Base-by-base conservation (phyloP, 2,113 vertebrate genomes). In the Nothoprocta perdicaria region DNA sequence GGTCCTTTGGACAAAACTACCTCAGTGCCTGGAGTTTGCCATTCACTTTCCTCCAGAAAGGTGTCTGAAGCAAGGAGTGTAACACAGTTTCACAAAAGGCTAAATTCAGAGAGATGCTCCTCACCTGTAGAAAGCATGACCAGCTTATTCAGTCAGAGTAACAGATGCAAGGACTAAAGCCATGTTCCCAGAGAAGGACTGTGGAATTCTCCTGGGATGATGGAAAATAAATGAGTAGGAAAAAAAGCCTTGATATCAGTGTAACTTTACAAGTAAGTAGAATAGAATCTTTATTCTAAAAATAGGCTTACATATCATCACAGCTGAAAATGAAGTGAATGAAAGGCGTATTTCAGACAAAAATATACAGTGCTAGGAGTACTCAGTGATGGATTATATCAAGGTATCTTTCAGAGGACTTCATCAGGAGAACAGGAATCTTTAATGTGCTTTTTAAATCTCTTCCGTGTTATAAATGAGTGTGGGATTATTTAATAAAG, bases 251-350 rank as follows among this genome's bases (percentile, higher is more conserved):
- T 61, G 27, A 45, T 66, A 74, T 29, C 57, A 62, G 13, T 57
- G 31, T 7, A 62, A 15, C 15, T 72, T 35, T 79, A 27, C 7
- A 22, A 76, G 60, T 41, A 22, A 76, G 60, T 41, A 71, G 24
- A 16, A 33, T 35, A 63, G 45, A 90, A 57, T 46, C 45, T 73
- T 89, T 79, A 63, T 52, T 40, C 79, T 87, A 93, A 96, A 94
- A 94, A 78, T 95, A 60, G 16, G 14, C 89, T 95, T 87, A 71
- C 68, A 31, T 85, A 75, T 74, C 1, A 87, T 92, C 92, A 52
- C 38, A 75, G 79, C 55, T 87, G 87, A 92, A 95, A 94, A 89
- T 92, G 92, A 87, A 71, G 33, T 22, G 23, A 69, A 93, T 60
- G 33, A 53, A 89, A 83, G 52, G 15, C 46, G 17, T 90, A 81